Evolutionary conservation across 2,888 invertebrate species (phyloP).

Genomic region (Nomada flava): DNA sequence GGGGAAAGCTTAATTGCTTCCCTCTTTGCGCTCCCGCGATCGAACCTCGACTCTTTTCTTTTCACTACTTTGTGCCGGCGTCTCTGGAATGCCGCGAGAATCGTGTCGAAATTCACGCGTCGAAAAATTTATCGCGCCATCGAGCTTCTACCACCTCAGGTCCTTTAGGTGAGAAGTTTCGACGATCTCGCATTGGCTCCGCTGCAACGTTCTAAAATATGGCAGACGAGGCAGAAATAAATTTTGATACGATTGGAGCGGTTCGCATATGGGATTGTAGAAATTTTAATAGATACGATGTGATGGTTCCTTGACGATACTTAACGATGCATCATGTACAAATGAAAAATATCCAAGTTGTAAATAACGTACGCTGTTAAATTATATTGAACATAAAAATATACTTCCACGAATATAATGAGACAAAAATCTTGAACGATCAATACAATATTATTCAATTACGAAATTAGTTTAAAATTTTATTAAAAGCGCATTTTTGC

Average conservation of each 20-base stretch:
- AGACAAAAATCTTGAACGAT: too few species aligned
- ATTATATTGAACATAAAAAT: too few species aligned
- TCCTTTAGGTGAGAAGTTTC: background rate
- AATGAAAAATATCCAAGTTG: too few species aligned
- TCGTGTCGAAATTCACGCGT: conserved; percentile 36
- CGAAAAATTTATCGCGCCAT: conserved; percentile 3
- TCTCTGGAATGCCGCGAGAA: conserved; percentile 34
- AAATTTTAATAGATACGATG: too few species aligned
- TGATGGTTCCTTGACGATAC: too few species aligned
- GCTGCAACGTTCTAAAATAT: background rate
- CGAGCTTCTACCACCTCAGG: background rate
- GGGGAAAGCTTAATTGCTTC: conserved; percentile 81
- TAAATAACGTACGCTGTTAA: too few species aligned
- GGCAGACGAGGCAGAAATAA: background rate
- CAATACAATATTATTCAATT: too few species aligned
- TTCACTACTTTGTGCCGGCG: conserved; percentile 16
- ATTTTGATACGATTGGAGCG: background rate
- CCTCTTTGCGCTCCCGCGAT: conserved; percentile 70
- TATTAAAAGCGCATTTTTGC: too few species aligned
- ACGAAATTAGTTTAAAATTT: too few species aligned
- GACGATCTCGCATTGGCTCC: background rate
- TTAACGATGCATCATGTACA: too few species aligned
- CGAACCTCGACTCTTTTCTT: conserved; percentile 42
- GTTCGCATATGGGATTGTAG: background rate
- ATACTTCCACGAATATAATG: too few species aligned